Base-by-base conservation (phyloP, 2,113 vertebrate species). In the Chamaea fasciata region DNA sequence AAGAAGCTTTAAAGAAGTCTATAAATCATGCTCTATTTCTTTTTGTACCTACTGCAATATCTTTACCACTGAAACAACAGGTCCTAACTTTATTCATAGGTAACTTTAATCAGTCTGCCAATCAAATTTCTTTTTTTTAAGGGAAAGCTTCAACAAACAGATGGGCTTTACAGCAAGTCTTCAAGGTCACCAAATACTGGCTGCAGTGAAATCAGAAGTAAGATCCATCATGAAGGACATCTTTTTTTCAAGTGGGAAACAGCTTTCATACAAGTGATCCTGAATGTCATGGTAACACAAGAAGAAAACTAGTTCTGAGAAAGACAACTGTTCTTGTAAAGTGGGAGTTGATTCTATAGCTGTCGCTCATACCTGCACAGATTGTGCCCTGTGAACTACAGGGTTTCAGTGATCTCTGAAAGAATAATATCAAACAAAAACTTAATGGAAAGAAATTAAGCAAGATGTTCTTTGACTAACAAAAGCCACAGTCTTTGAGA, bases 191-290 rank as follows among this genome's bases (percentile, higher is more conserved):
- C 53, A 41, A 92, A 82, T 60, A 82, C 14, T 87, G 70, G 26
- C 23, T 95, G 19, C 35, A 92, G 67, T 92, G 84, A 91, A 96
- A 97, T 73, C 26, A 91, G 44, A 87, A 92, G 59, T 64, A 87
- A 70, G 74, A 84, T 80, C 41, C 21, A 19, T 92, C 70, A 55
- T 73, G 74, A 95, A 95, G 78, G 78, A 92, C 87, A 87, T 26
- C 35, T 75, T 92, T 41, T 41, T 92, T 84, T 87, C 53, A 85
- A 94, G 92, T 76, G 57, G 53, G 63, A 94, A 94, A 65, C 23
- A 86, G 39, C 47, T 91, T 88, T 96, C 63, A 77, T 85, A 86
- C 42, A 86, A 90, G 68, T 88, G 64, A 88, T 90, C 42, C 88
- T 83, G 75, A 94, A 55, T 88, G 93, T 91, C 91, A 91, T 63